Base-by-base conservation (phyloP, 2,888 invertebrate species). In the Lottia scabra region DNA sequence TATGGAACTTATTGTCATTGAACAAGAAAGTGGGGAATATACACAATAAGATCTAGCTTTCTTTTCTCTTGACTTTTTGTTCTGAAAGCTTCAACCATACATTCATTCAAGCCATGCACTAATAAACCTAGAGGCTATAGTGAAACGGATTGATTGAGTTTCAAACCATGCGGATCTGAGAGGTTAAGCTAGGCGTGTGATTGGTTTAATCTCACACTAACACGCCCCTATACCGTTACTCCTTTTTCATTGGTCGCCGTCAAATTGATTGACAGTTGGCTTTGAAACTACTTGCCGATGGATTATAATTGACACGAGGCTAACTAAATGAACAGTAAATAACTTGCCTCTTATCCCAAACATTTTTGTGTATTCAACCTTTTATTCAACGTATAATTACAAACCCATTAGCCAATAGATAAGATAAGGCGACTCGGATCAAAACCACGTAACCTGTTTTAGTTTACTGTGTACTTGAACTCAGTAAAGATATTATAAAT, bases 371-470 rank as follows among this genome's bases (percentile, higher is more conserved):
- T 56, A 56, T 56, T 56, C 56, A 56, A 56, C 56, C 19, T 19
- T 56, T 56, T 56, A 56, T 56, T 56, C 56, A 56, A 56, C 56
- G 56, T 56, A 56, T 56, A 56, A 56, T 56, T 56, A 56, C 56
- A 56, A 56, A 56, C 56, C 56, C 56, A 56, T 56, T 56, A 56
- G 19, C 56, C 56, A 19, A 56, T 56, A 56, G 56, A 56, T 56
- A 56, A 56, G 56, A 56, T 56, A 56, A 56, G 56, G 56, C 19
- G 56, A 56, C 19, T 23, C 23, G 56, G 56, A 56, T 23, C 56
- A 56, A 23, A 38, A 23, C 56, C 19, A 56, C 56, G 56, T 56
- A 56, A 56, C 23, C 56, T 56, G 19, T 56, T 38, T 56, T 56
- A 56, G 23, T 56, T 56, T 56, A 56, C 56, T 56, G 23, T 38